A percentile compares a stretch with the other conserved stretches of the same genome.
These are phyloP conservation scores for Zaprionus camerounensis DNA, from an alignment of 1,140 invertebrate genomes.

Conservation along the genomic window DNA sequence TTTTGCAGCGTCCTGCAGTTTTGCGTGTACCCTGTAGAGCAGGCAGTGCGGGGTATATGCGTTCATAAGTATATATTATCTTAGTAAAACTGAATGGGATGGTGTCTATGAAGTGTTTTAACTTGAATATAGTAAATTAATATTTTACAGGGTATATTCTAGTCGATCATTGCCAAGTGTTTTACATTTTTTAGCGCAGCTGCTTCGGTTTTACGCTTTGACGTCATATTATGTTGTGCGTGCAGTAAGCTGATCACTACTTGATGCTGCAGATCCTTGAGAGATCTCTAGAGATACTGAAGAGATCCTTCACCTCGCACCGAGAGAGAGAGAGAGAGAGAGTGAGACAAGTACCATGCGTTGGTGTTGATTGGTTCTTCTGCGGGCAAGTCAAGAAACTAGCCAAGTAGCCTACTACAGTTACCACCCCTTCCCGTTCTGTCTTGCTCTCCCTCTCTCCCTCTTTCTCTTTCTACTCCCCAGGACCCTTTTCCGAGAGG, in stretches of 20 bases:
- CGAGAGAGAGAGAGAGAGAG: too few relatives aligned
- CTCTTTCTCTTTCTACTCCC: neutral
- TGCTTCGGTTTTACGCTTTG: constrained; percentile 52
- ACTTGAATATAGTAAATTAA: neutral
- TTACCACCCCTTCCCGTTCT: neutral
- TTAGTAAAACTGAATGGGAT: too few relatives aligned
- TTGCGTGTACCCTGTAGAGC: constrained; percentile 12
- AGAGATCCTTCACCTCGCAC: constrained; percentile 13
- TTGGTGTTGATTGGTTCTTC: constrained; percentile 63
- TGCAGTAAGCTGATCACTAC: constrained; percentile 62
- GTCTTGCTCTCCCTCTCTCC: neutral
- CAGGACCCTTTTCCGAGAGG: neutral
- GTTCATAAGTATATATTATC: neutral
- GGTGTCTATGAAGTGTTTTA: too few relatives aligned
- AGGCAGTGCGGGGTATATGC: neutral
- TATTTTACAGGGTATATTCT: constrained; percentile 10
- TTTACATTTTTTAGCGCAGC: constrained; percentile 45
- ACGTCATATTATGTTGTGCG: constrained; percentile 17
- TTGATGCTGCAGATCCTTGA: constrained; percentile 38
- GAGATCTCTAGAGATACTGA: constrained; percentile 26
- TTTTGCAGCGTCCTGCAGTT: constrained; percentile 59
- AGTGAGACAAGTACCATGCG: constrained; percentile 17
- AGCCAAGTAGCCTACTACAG: constrained; percentile 42
- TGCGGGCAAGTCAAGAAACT: constrained; percentile 44
- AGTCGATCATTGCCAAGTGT: neutral